A percentile compares a stretch with the other conserved stretches of the same genome.
These are phyloP conservation scores for Pachycephala philippinensis DNA, from an alignment of 2,113 vertebrate genomes.

Conservation along the genomic window DNA sequence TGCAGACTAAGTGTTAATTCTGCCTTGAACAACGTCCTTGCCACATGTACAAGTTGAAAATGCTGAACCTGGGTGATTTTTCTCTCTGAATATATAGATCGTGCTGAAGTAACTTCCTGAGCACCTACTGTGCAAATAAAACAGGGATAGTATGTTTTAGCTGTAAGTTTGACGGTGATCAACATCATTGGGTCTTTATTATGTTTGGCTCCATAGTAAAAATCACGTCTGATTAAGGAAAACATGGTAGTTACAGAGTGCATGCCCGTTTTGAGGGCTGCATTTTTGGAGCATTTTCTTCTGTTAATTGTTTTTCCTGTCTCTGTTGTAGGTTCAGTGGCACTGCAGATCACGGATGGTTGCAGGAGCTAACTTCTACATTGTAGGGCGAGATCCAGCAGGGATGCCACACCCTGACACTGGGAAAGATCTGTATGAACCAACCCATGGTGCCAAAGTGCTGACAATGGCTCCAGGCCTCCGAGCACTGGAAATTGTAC, in stretches of 20 bases:
- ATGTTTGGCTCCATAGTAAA: background rate
- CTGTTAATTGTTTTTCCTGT: background rate
- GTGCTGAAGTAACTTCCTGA: background rate
- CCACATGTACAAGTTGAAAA: background rate
- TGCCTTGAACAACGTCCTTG: background rate
- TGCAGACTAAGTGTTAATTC: background rate
- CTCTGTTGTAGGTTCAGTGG: slow-evolving; percentile 90
- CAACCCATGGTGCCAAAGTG: slow-evolving; percentile 93
- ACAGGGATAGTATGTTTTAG: background rate
- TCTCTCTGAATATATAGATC: background rate
- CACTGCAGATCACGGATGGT: slow-evolving; percentile 97
- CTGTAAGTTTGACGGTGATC: background rate
- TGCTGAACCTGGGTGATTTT: background rate
- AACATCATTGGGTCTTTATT: background rate
- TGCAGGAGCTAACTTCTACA: slow-evolving; percentile 97
- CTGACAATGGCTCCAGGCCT: slow-evolving; percentile 98
- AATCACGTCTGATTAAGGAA: background rate
- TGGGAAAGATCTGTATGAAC: slow-evolving; percentile 94
- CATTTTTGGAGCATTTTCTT: background rate
- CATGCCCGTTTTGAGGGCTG: background rate
- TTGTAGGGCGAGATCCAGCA: slow-evolving; percentile 95
- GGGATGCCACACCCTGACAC: slow-evolving; percentile 95
- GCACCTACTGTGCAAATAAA: background rate
- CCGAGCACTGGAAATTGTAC: slow-evolving; percentile 93
- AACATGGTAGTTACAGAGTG: background rate